Percentiles rank a stretch among this genome's conserved stretches.
phyloP scores from a whole-genome alignment of 2,113 vertebrate species.

The Phoxinus phoxinus region DNA sequence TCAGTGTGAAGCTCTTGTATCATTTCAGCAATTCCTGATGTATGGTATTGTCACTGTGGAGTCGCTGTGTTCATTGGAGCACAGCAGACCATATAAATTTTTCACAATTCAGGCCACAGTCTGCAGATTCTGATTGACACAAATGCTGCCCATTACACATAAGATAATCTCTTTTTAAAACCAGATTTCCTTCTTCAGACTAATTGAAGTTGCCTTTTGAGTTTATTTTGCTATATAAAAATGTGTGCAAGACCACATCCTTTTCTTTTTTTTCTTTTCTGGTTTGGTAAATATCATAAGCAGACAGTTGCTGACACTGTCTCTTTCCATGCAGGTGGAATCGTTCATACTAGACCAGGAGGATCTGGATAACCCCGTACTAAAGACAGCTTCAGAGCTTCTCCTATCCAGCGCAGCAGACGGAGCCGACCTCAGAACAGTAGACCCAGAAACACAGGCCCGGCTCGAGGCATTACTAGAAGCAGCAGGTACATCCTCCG shows the following conservation, averaged over 20 bases:
- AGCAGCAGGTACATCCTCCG: slow-evolving; percentile 89
- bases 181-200: neutral
- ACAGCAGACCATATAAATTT: neutral
- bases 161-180: neutral
- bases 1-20: neutral
- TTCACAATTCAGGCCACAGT: neutral
- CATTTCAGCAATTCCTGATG: neutral
- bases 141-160: neutral
- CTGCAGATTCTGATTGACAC: neutral
- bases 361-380: slow-evolving; percentile 97
- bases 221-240: neutral
- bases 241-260: neutral
- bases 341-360: slow-evolving; percentile 99
- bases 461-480: slow-evolving; percentile 95
- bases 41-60: slow-evolving; percentile 10
- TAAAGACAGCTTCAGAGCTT: slow-evolving; percentile 97
- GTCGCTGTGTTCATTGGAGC: neutral
- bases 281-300: neutral
- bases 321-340: slow-evolving; percentile 83
- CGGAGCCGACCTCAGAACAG: slow-evolving; percentile 93
- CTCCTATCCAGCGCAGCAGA: slow-evolving; percentile 94
- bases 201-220: neutral
- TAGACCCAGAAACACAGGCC: slow-evolving; percentile 98
- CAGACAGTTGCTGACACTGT: neutral
- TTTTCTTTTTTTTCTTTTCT: neutral